Evolutionary conservation across 1,140 invertebrate species (phyloP).

Genomic region (Centruroides vittatus): DNA sequence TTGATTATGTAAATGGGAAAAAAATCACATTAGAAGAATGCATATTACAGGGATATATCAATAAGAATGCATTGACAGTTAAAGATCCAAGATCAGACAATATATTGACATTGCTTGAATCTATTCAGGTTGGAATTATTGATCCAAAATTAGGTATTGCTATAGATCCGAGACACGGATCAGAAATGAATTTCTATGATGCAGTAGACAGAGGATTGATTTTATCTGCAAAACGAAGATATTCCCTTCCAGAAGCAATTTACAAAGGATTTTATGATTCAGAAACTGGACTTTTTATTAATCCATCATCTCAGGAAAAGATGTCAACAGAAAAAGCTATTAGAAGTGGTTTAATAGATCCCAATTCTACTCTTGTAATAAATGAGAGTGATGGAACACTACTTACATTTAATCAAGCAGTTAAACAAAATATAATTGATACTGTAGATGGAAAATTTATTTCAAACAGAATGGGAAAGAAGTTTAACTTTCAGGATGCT

Average conservation of each 20-base stretch:
- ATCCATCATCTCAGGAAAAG: constrained; percentile 52
- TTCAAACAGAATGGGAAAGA: constrained; percentile 40
- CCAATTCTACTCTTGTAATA: constrained; percentile 54
- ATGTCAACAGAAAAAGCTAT: constrained; percentile 59
- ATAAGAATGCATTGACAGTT: constrained; percentile 60
- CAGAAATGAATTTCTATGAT: constrained; percentile 56
- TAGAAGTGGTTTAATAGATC: constrained; percentile 60
- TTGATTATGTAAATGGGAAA: constrained; percentile 51
- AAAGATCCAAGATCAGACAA: constrained; percentile 60
- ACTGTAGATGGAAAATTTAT: constrained; percentile 49
- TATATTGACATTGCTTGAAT: constrained; percentile 61
- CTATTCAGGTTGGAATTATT: constrained; percentile 62
- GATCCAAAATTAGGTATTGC: constrained; percentile 62
- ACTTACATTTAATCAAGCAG: constrained; percentile 64
- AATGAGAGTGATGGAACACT: constrained; percentile 48
- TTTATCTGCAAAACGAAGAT: constrained; percentile 59
- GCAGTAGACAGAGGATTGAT: constrained; percentile 66
- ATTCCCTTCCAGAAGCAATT: constrained; percentile 69
- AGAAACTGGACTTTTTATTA: constrained; percentile 51
- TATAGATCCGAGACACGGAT: constrained; percentile 45
- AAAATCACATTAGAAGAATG: constrained; percentile 59
- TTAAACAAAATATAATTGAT: constrained; percentile 61
- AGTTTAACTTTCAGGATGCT: constrained; percentile 69
- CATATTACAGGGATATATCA: constrained; percentile 55
- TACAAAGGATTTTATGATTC: constrained; percentile 74